Conservation (phyloP, 2,888 invertebrate genomes). For the Drosophila neonasuta region DNA sequence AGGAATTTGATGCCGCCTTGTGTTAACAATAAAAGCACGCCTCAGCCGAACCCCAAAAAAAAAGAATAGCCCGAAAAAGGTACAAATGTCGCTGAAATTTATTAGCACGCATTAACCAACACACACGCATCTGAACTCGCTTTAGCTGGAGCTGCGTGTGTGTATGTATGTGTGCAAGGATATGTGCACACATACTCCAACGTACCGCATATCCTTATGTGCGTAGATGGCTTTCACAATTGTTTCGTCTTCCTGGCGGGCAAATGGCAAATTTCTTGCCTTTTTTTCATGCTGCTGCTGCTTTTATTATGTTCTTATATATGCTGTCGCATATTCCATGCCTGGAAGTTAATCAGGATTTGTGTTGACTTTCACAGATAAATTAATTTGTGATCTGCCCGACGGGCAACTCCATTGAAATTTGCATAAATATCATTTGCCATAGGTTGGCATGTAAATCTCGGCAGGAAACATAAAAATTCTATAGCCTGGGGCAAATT, state of each 20-base stretch:
- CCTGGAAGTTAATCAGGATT: slow-evolving; percentile 71
- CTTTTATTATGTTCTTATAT: slow-evolving; percentile 47
- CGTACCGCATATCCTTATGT: slow-evolving; percentile 16
- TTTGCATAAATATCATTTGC: slow-evolving; percentile 73
- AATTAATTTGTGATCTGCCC: slow-evolving; percentile 66
- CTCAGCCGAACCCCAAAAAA: slow-evolving; percentile 16
- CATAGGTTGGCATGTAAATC: slow-evolving; percentile 58
- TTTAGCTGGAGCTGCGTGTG: neutral
- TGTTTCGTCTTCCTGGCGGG: slow-evolving; percentile 64
- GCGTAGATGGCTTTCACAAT: slow-evolving; percentile 53
- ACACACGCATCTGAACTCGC: slow-evolving; percentile 35
- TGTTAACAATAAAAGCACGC: slow-evolving; percentile 69
- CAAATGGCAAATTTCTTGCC: slow-evolving; percentile 52
- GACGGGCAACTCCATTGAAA: slow-evolving; percentile 56
- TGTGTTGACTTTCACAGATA: slow-evolving; percentile 65
- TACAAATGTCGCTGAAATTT: slow-evolving; percentile 72
- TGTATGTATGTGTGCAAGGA: slow-evolving; percentile 9
- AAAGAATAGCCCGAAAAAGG: slow-evolving; percentile 48
- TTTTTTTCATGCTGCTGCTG: slow-evolving; percentile 8
- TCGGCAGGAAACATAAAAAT: slow-evolving; percentile 45
- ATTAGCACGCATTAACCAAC: slow-evolving; percentile 66
- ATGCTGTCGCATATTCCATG: slow-evolving; percentile 48
- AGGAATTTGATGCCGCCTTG: slow-evolving; percentile 61
- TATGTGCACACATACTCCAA: slow-evolving; percentile 24
- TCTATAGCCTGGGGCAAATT: slow-evolving; percentile 31